Evolutionary conservation across 2,888 invertebrate genomes (phyloP).

Genomic region (Amblyteles armatorius): DNA sequence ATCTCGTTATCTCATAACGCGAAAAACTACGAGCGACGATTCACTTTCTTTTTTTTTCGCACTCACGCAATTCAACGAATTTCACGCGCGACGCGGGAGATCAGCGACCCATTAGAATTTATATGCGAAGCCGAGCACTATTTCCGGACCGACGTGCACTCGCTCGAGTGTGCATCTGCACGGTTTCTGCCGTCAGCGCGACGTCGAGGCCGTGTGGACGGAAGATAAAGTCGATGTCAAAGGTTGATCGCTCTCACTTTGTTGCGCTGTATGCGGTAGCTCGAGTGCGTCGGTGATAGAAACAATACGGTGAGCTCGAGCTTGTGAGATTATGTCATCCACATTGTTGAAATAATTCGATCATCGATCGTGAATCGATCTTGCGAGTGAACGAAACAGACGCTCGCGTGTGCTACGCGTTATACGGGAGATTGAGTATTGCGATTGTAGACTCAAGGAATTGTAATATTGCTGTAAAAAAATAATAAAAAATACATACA

Average conservation of each 20-base stretch:
- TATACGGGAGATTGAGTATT: background rate
- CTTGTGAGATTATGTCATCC: constrained; percentile 27
- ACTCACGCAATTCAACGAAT: background rate
- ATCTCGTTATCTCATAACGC: constrained; percentile 17
- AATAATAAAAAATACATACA: no score
- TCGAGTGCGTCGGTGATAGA: background rate
- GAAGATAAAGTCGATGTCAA: constrained; percentile 63
- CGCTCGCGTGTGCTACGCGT: background rate
- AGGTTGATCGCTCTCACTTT: constrained; percentile 55
- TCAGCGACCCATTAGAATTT: constrained; percentile 50
- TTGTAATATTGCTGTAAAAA: background rate
- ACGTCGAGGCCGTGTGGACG: constrained; percentile 9
- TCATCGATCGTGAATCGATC: constrained; percentile 14
- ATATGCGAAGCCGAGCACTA: constrained; percentile 38
- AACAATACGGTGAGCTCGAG: background rate
- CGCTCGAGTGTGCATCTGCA: constrained; percentile 31
- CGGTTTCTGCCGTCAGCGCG: constrained; percentile 24
- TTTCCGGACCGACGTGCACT: constrained; percentile 41
- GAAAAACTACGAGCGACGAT: constrained; percentile 1
- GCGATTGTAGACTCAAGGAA: background rate
- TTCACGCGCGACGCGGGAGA: constrained; percentile 12
- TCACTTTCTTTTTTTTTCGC: constrained; percentile 2
- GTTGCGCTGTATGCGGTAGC: constrained; percentile 12
- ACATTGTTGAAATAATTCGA: constrained; percentile 40
- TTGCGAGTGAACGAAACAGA: background rate